phyloP scores from a whole-genome alignment of 2,888 invertebrate species.

The Apodemia mormo region DNA sequence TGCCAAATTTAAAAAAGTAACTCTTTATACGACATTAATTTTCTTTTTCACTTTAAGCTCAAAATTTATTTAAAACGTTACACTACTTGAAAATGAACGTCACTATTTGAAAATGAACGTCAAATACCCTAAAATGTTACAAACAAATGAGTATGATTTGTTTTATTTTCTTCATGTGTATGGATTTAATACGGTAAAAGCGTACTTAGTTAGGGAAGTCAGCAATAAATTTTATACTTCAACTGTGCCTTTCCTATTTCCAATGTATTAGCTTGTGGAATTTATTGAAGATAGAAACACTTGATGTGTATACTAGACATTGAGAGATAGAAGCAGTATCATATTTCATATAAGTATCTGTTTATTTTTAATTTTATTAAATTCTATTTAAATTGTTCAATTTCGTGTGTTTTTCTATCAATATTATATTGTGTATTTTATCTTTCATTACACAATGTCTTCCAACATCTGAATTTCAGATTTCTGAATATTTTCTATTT shows the following conservation, averaged over 20 bases:
- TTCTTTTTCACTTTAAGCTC: conserved; percentile 19
- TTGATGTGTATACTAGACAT: conserved; percentile 56
- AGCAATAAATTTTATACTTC: conserved; percentile 82
- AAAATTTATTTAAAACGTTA: conserved; percentile 1
- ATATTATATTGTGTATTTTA: conserved; percentile 31
- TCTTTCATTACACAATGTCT: conserved; percentile 57
- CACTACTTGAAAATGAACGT: not conserved
- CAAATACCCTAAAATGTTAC: not conserved
- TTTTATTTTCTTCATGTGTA: conserved; percentile 36
- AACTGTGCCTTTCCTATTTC: conserved; percentile 82
- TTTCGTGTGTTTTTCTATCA: conserved; percentile 15
- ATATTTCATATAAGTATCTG: conserved; percentile 48
- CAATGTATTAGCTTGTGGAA: conserved; percentile 76
- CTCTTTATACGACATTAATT: not conserved
- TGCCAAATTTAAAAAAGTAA: conserved; percentile 6
- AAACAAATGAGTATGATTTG: conserved; percentile 15
- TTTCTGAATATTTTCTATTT: conserved; percentile 44
- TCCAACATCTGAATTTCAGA: conserved; percentile 50
- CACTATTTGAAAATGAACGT: not conserved
- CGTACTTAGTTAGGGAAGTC: conserved; percentile 72
- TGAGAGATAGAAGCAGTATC: conserved; percentile 43
- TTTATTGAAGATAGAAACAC: conserved; percentile 62
- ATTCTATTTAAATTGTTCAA: not conserved
- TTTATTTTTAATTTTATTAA: conserved; percentile 16
- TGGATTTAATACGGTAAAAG: conserved; percentile 51